Evolutionary conservation across 2,113 vertebrate genomes (phyloP).

Genomic region (Misgurnus mizolepis): DNA sequence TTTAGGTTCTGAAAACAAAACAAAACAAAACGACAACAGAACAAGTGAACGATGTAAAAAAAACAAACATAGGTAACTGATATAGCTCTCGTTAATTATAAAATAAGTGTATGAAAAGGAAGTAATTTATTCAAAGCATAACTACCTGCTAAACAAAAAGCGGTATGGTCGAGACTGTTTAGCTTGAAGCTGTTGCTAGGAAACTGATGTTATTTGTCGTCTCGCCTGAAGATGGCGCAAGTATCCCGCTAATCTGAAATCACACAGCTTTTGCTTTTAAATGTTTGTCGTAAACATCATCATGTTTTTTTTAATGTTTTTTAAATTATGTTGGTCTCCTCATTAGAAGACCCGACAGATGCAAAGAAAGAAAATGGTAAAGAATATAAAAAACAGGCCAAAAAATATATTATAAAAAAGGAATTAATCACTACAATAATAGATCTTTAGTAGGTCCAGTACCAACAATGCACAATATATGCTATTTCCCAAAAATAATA

Average conservation of each 20-base stretch:
- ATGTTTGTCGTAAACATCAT: neutral
- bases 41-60: too few relatives aligned
- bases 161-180: neutral
- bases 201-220: neutral
- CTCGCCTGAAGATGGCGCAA: conserved; percentile 21
- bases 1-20: too few relatives aligned
- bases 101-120: neutral
- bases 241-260: neutral
- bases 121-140: neutral
- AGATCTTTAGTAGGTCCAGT: too few relatives aligned
- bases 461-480: too few relatives aligned
- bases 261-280: too few relatives aligned
- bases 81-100: too few relatives aligned
- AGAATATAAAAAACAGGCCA: too few relatives aligned
- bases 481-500: too few relatives aligned
- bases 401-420: too few relatives aligned
- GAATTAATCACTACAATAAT: too few relatives aligned
- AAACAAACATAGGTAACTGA: neutral
- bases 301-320: too few relatives aligned
- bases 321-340: neutral
- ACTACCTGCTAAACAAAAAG: neutral
- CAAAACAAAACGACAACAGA: too few relatives aligned
- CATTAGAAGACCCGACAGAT: neutral
- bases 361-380: neutral
- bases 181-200: conserved; percentile 51